phyloP scores from a whole-genome alignment of 2,113 vertebrate genomes.

The Planiliza haematocheilus region DNA sequence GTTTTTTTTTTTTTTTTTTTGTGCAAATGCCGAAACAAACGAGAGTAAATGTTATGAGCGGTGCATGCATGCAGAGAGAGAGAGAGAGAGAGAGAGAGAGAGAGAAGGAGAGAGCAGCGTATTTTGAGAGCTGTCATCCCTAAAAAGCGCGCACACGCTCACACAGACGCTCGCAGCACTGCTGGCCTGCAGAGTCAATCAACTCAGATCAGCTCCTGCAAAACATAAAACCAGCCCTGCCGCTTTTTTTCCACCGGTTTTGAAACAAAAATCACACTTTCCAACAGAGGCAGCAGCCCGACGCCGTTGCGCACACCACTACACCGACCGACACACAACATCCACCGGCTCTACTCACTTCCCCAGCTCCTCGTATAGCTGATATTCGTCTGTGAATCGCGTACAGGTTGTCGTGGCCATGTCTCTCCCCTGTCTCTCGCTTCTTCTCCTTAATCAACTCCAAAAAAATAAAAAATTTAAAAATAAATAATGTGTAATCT shows the following conservation, averaged over 20 bases:
- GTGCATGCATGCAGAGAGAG: neutral
- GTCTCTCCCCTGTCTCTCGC: slow-evolving; percentile 72
- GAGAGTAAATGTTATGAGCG: neutral
- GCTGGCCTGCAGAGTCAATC: slow-evolving; percentile 37
- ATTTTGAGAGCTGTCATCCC: slow-evolving; percentile 65
- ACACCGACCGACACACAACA: neutral
- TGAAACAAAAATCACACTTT: neutral
- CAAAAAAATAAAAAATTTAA: too few species aligned
- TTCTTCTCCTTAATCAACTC: slow-evolving; percentile 48
- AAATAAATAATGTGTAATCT: too few species aligned
- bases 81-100: neutral
- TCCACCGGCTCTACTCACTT: slow-evolving; percentile 86
- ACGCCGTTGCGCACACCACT: neutral
- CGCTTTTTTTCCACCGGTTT: too few species aligned
- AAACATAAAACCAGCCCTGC: slow-evolving; percentile 5
- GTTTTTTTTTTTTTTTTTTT: neutral
- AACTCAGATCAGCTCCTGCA: slow-evolving; percentile 13
- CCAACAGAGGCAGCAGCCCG: too few species aligned
- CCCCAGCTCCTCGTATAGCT: slow-evolving; percentile 96
- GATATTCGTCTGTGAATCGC: slow-evolving; percentile 94
- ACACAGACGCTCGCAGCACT: neutral
- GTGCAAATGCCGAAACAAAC: neutral
- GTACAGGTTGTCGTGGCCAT: slow-evolving; percentile 96
- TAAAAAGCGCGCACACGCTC: slow-evolving; percentile 35
- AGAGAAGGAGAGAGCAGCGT: slow-evolving; percentile 17